A percentile compares a stretch with the other conserved stretches of the same genome.
phyloP scores from a whole-genome alignment of 2,113 vertebrate species.

The Panthera tigris region DNA sequence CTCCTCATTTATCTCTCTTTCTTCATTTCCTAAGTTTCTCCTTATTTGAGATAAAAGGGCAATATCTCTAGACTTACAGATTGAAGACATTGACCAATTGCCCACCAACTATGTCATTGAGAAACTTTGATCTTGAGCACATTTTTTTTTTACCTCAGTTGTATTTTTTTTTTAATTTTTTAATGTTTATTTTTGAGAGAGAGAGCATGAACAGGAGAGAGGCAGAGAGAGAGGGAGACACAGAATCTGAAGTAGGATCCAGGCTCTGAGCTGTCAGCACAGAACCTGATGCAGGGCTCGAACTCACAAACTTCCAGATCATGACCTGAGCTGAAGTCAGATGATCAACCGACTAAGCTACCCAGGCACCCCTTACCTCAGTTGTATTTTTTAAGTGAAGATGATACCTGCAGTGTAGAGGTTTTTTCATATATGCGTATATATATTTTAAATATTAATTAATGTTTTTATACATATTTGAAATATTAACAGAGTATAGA shows the following conservation, averaged over 20 bases:
- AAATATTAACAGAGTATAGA: background rate
- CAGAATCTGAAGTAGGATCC: too few species aligned
- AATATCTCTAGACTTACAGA: background rate
- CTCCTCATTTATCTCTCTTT: background rate
- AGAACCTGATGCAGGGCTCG: too few species aligned
- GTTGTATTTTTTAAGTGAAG: background rate
- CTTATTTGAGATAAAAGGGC: background rate
- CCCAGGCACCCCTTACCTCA: background rate
- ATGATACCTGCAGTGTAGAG: too few species aligned
- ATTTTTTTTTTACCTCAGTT: background rate
- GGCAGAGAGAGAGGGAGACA: too few species aligned
- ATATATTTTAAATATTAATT: background rate
- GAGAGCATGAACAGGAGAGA: too few species aligned
- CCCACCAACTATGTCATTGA: background rate
- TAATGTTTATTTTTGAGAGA: too few species aligned
- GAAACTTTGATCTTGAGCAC: background rate
- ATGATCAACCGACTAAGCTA: too few species aligned
- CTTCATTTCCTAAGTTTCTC: background rate
- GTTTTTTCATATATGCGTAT: background rate
- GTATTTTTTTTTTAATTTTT: background rate
- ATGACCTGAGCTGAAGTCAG: too few species aligned
- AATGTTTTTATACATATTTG: background rate
- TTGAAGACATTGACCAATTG: background rate
- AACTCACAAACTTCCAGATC: too few species aligned
- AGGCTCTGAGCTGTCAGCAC: too few species aligned